Evolutionary conservation across 1,140 invertebrate genomes (phyloP), one percentile per base, ranked within the genome.

Genomic region (Drosophila oshimai): DNA sequence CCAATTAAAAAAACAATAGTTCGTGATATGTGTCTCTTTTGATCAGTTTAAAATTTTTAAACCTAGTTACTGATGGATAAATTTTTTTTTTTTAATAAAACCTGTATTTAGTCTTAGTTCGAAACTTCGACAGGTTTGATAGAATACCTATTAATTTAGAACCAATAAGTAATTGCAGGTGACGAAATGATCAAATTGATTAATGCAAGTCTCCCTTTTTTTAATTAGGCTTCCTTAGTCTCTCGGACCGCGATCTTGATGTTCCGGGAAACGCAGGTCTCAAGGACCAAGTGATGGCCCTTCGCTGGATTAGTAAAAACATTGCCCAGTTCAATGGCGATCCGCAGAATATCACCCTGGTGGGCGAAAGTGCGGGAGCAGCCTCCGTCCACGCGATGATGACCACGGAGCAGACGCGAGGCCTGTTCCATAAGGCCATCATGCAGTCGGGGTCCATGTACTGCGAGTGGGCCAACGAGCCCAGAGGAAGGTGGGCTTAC

Each of bases 371-470:
- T 54, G 90, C 91, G 0, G 91, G 91, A 0, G 75, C 62, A 0
- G 89, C 79, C 0, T 89, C 89, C 2, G 57, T 76, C 0, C 73
- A 88, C 24, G 53, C 67, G n/a, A 67, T 90, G 50, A 71, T 88
- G 60, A 53, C 64, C 15, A 89, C 80, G 0, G 71, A 79, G 6
- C 74, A 90, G 50, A 75, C 90, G 2, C 65, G 74, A 91, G 93
- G 93, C 17, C 80, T 94, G 22, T 94, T 93, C 45, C 92, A 93
- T 62, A 93, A 92, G 90, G 93, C 92, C 15, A 94, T 94, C 28
- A 84, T 92, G 17, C 92, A 93, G 76, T 94, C 93, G 39, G 94
- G 94, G 0, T 92, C 92, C 2, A 83, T 91, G 13, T 71, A 93
- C 31, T 83, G 91, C 44, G 87, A 88, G 12, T 89, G 88, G 86